Evolutionary conservation across 2,888 invertebrate species (phyloP), one percentile per base, ranked within the genome.

Genomic region (Phyto melanocephala): DNA sequence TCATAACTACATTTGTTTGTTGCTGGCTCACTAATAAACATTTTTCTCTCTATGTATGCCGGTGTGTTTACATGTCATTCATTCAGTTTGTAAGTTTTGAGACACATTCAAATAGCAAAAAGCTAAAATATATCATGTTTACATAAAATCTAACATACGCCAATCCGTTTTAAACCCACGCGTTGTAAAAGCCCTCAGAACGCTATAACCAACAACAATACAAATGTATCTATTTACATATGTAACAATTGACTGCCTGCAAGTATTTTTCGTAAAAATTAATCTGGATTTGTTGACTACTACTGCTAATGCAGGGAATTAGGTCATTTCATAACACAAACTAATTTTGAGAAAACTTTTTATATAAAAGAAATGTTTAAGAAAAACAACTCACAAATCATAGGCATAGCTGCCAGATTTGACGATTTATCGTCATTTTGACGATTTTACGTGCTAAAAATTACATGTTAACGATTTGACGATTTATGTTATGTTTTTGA

Each of bases 131-230:
- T 17, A 54, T 56, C 20, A 58, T 71, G n/a, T 80, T 56, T 35
- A 63, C 33, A 60, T 76, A 10, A 60, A 60, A 50, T 33, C 17
- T 42, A 75, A 72, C 72, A 60, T 60, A 33, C 15, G 33, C 52
- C 42, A 47, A 77, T 68, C 54, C 54, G 37, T 70, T 62, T 54
- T 24, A 15, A 10, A 10, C 81, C 81, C 81, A 81, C 81, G 62
- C 68, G 22, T 45, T 24, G 24, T 40, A 68, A 62, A 52, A 68
- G 68, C 77, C 77, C 68, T 77, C 68, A 22, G n/a, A 68, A 60
- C 42, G 33, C 11, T 60, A 52, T 35, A 45, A 24, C 11, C 3
- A 65, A 54, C 24, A 7, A 13, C 17, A 13, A 13, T 20, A 8
- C 17, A n/a, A 24, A 13, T 22, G 13, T 22, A 33, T n/a, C n/a